Base-by-base conservation (phyloP, 2,888 invertebrate genomes). In the Eupsilia transversa region DNA sequence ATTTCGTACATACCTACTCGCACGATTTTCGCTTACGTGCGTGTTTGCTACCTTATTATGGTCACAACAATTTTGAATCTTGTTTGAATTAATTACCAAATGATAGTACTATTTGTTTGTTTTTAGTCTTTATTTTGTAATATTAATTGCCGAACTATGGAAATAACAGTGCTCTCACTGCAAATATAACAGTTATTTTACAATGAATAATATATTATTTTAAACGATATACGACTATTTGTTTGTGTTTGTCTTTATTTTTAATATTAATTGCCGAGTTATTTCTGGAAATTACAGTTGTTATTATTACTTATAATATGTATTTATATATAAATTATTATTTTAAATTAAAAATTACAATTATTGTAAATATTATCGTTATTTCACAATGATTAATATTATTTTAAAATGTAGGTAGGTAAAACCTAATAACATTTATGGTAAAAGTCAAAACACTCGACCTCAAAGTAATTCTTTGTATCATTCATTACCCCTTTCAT, bases 11-110 rank as follows among this genome's bases (percentile, higher is more conserved):
- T 35, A 63, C 65, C 20, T 60, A 56, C 54, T 60, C 43, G 27
- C 78, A 60, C 54, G 66, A 64, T 67, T 66, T 77, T 60, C 69
- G 38, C 27, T 64, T 68, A 69, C 30, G 38, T 66, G 78, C 82
- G 81, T 67, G 65, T 57, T 63, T 49, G 30, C 12, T 52, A 33
- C 56, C 17, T 35, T 67, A 59, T 79, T 60, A 65, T 60, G 68
- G n/a, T n/a, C n/a, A n/a, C n/a, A n/a, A 52, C 38, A 84, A 69
- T 66, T 77, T 77, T 69, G n/a, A 52, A 75, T 76, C 64, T 74
- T 43, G 27, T 65, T 59, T 57, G 6, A 46, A 65, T 59, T 52
- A 46, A 33, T 75, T 74, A 38, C 35, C 14, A 59, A 52, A 52
- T 43, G 1, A 5, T 57, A n/a, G 17, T 3, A 30, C 6, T n/a